Percentiles rank a stretch among this genome's conserved stretches.
phyloP scores from a whole-genome alignment of 2,113 vertebrate species.

The Heloderma charlesbogerti region DNA sequence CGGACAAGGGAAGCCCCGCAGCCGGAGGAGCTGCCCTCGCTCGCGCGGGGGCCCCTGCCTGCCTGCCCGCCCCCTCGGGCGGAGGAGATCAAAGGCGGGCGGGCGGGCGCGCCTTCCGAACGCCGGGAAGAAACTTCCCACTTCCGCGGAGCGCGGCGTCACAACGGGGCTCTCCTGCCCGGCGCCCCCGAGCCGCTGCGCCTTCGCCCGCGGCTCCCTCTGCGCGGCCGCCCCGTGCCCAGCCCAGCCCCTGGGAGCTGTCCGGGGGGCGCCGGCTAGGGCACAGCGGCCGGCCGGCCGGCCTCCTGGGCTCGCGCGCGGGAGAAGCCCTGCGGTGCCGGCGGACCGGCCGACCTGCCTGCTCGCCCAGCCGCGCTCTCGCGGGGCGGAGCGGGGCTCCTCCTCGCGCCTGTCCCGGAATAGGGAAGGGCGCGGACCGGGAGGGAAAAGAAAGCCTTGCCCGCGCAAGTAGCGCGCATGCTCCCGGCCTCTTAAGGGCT shows the following conservation, averaged over 20 bases:
- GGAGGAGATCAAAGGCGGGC: background rate
- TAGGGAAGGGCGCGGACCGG: constrained; percentile 20
- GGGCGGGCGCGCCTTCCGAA: background rate
- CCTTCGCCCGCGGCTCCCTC: background rate
- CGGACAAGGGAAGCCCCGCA: background rate
- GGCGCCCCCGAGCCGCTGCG: background rate
- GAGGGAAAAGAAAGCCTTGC: background rate
- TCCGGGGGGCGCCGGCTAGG: background rate
- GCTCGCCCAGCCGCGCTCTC: background rate
- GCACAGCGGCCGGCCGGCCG: background rate
- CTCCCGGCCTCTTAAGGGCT: background rate
- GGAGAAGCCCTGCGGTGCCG: background rate
- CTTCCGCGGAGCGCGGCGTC: background rate
- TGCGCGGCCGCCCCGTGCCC: background rate
- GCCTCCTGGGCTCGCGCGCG: no score
- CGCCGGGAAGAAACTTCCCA: constrained; percentile 1
- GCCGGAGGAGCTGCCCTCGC: background rate
- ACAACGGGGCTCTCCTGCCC: background rate
- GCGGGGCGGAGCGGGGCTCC: no score
- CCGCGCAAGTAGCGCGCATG: background rate
- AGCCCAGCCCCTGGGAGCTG: background rate
- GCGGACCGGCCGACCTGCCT: background rate
- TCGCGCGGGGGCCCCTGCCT: background rate
- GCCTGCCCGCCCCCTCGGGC: background rate
- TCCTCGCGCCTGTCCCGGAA: constrained; percentile 2